phyloP scores from a whole-genome alignment of 2,113 vertebrate species.

The Anolis sagrei region DNA sequence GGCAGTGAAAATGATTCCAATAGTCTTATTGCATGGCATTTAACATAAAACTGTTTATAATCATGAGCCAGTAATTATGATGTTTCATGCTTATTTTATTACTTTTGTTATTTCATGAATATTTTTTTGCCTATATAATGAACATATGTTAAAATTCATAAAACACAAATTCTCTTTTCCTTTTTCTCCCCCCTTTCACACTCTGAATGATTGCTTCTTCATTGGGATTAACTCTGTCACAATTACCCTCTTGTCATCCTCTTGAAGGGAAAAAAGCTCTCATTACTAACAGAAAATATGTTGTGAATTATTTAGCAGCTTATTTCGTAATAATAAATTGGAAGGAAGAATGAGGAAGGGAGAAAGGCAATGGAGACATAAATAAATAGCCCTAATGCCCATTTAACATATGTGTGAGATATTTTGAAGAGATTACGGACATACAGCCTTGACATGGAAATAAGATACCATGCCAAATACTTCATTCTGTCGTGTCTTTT shows the following conservation, averaged over 20 bases:
- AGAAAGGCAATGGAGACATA: background rate
- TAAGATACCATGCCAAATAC: background rate
- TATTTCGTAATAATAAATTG: background rate
- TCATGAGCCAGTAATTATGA: background rate
- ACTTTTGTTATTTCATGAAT: background rate
- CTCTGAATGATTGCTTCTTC: background rate
- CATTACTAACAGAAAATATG: background rate
- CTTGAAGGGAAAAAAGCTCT: background rate
- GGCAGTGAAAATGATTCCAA: no score
- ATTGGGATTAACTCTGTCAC: background rate
- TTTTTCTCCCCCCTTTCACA: background rate
- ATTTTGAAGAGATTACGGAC: background rate
- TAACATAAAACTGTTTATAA: background rate
- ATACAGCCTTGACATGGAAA: background rate
- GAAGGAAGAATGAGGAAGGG: no score
- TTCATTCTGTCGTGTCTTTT: background rate
- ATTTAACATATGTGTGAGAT: background rate
- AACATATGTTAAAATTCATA: background rate
- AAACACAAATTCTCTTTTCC: background rate
- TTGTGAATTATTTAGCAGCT: background rate
- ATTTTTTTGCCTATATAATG: background rate
- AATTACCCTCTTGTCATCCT: background rate
- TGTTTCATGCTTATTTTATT: background rate
- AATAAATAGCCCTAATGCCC: background rate
- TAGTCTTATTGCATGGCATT: background rate